Evolutionary conservation across 1,140 invertebrate species (phyloP), one percentile per base, ranked within the genome.

Genomic region (Zophobas atratus): DNA sequence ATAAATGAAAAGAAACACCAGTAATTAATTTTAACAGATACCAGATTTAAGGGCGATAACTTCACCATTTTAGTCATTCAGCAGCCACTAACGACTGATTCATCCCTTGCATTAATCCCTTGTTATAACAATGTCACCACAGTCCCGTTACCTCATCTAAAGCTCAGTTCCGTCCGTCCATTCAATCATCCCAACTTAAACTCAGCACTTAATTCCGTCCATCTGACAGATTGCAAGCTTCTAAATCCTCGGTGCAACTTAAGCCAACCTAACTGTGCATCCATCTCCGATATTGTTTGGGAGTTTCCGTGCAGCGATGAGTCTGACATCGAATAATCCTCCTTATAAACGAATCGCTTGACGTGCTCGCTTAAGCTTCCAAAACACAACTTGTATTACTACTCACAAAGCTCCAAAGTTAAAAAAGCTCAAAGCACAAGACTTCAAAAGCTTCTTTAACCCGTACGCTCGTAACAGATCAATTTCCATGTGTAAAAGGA

Each of bases 371-470:
- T 72, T 38, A 72, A 51, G 38, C 70, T 72, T 72, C 70, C 46
- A 53, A 72, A 72, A 72, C 70, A 72, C 70, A 72, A 72, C 34
- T 72, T 46, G 70, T 72, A 53, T 43, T 72, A 1, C 70, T 72
- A 20, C 48, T 56, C 70, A 67, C 60, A 67, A 67, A 67, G 60
- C 60, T 67, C 60, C 48, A 72, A 72, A 72, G 70, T 72, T 49
- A 72, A 72, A 72, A 72, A 56, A 39, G 60, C 60, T 67, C 60
- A 67, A 67, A 67, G 60, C 60, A 60, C 67, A 56, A 72, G 51
- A 72, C 70, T 51, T 72, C 70, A 72, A 72, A 71, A 56, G 48
- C 70, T 72, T 72, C 70, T 72, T 72, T 72, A 72, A 72, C 70
- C 70, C 34, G 70, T 5, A 6, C 51, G 70, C 6, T 39, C 32